Evolutionary conservation across 2,888 invertebrate genomes (phyloP), one percentile per base, ranked within the genome.

Genomic region (Eueremaeus valkanovi): DNA sequence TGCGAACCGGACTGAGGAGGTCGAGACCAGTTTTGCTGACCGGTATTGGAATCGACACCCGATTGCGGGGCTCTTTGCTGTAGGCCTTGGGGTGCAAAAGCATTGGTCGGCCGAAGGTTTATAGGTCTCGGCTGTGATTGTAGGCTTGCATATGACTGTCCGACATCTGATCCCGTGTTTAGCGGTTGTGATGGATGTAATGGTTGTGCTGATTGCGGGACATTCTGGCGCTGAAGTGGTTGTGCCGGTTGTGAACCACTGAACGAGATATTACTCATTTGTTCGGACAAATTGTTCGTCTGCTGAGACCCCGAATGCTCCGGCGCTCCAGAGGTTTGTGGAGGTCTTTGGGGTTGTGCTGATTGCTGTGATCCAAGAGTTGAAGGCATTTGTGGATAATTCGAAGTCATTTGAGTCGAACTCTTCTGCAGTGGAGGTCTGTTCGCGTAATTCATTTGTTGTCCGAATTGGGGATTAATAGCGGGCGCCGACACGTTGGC

Each of bases 221-320:
- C 61, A 61, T 61, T 61, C n/a, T 18, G 42, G 1, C 24, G n/a
- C 61, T 24, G 74, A 18, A 45, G 21, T n/a, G 36, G 66, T 66
- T 74, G 73, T 51, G 24, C 18, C 42, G 36, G 72, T 58, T 73
- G 74, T n/a, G 40, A 36, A 68, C 68, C 68, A 68, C 42, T 40
- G 3, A 68, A 68, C 13, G 68, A 68, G 3, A 68, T 24, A 49
- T 66, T 74, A 33, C 33, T 73, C 55, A 55, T 73, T 73, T 73
- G 49, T n/a, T 55, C 33, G 3, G 51, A 21, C 21, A 55, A 33
- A 21, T 21, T 63, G 33, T 66, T 74, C 31, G 29, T 29, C 6
- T 33, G 33, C 27, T 40, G 58, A 36, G 24, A 33, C 24, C 9
- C 18, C 3, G 29, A n/a, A 11, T n/a, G n/a, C n/a, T 33, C 21